A percentile compares a stretch with the other conserved stretches of the same genome.
phyloP scores from a whole-genome alignment of 2,888 invertebrate genomes.

The Agrenia bidenticulata region DNA sequence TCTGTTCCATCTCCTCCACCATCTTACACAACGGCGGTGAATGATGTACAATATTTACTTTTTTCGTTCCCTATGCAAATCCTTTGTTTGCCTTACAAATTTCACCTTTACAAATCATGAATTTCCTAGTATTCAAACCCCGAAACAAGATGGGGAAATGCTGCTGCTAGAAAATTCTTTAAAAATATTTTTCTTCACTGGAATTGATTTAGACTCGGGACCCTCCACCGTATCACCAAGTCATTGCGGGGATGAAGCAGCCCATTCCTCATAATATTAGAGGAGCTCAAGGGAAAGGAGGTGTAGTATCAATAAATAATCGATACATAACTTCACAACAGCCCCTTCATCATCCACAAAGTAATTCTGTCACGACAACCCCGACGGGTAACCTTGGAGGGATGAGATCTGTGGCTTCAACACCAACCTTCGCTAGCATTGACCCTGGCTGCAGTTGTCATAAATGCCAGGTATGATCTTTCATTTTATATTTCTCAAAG shows the following conservation, averaged over 20 bases:
- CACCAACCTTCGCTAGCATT: slow-evolving; percentile 39
- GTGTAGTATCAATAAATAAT: no score
- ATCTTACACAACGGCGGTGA: slow-evolving; percentile 43
- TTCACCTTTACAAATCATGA: not conserved
- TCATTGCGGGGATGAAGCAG: slow-evolving; percentile 46
- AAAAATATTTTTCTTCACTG: no score
- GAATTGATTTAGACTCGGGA: slow-evolving; percentile 30
- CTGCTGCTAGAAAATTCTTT: no score
- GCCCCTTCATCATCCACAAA: not conserved
- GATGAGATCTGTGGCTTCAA: slow-evolving; percentile 37
- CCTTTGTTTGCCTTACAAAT: not conserved
- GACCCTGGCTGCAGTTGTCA: slow-evolving; percentile 53
- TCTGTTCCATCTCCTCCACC: slow-evolving; percentile 50
- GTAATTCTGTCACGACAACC: slow-evolving; percentile 20
- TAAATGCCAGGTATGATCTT: slow-evolving; percentile 53
- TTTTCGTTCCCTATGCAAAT: not conserved
- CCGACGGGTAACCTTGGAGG: slow-evolving; percentile 25
- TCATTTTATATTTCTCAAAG: not conserved
- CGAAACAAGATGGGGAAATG: no score
- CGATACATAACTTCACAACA: not conserved
- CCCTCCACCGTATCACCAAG: slow-evolving; percentile 52
- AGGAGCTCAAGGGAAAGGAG: not conserved
- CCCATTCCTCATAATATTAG: not conserved
- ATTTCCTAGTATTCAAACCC: not conserved
- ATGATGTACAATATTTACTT: slow-evolving; percentile 33